Conservation (phyloP, 2,888 invertebrate species). For the Boloria euphrosyne region DNA sequence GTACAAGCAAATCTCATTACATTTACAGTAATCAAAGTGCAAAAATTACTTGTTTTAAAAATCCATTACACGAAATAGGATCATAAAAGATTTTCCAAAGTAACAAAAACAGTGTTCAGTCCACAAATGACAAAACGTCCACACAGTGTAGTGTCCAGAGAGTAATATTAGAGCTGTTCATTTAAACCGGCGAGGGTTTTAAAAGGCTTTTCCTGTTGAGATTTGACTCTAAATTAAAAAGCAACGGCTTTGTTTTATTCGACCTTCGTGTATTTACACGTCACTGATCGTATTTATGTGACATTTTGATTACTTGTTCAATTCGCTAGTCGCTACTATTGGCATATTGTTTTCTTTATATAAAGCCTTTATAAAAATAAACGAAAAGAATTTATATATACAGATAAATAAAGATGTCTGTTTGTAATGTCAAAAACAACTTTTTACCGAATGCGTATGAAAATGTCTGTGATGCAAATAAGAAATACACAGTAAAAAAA, state of each 20-base stretch:
- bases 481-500: no score
- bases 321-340: no score
- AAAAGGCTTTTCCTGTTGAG: slow-evolving; percentile 36
- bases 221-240: slow-evolving; percentile 32
- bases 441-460: no score
- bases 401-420: no score
- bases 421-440: no score
- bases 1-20: no score
- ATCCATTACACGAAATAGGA: background rate
- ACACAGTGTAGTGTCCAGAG: slow-evolving; percentile 1
- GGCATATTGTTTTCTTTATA: no score
- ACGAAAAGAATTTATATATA: no score
- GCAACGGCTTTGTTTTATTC: slow-evolving; percentile 11
- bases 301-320: slow-evolving; percentile 5
- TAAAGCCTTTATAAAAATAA: no score
- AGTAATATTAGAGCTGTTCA: slow-evolving; percentile 28
- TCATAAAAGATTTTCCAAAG: background rate
- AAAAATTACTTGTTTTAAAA: no score
- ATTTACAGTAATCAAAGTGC: no score
- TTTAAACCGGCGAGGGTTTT: slow-evolving; percentile 18
- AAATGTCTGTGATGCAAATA: no score
- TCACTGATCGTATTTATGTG: background rate
- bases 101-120: background rate
- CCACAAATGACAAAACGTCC: background rate
- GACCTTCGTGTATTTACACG: background rate